Conservation (phyloP, 2,888 invertebrate species). For the Zele albiditarsus region DNA sequence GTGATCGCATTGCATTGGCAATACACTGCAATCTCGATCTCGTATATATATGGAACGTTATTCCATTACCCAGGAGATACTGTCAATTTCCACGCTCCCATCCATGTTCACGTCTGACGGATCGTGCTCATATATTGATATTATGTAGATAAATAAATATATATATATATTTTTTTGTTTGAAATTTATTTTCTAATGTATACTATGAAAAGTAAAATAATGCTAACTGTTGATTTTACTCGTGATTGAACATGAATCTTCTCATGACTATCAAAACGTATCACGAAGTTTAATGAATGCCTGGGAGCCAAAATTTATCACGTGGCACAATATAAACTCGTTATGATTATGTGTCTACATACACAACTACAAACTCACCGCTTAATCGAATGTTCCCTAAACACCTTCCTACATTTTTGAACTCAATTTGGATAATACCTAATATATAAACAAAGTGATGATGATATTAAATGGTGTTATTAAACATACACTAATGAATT, state of each 20-base stretch:
- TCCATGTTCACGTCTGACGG: not conserved
- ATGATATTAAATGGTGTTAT: no score
- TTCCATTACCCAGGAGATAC: slow-evolving; percentile 14
- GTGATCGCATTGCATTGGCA: not conserved
- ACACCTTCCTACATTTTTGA: no score
- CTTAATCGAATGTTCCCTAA: not conserved
- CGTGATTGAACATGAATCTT: no score
- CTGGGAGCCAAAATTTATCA: no score
- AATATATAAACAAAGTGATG: no score
- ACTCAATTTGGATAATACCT: no score
- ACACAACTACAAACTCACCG: not conserved
- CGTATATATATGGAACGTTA: not conserved
- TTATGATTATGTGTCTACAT: not conserved
- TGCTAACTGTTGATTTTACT: no score
- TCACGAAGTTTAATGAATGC: no score
- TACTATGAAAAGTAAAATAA: no score
- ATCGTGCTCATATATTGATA: not conserved
- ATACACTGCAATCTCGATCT: slow-evolving; percentile 3
- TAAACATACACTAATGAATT: no score
- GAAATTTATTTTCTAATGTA: not conserved
- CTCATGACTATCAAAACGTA: no score
- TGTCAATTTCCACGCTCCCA: not conserved
- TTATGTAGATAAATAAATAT: not conserved
- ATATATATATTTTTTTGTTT: not conserved
- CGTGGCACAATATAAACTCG: no score